phyloP scores from a whole-genome alignment of 2,113 vertebrate genomes.

The Oreocharis arfaki region DNA sequence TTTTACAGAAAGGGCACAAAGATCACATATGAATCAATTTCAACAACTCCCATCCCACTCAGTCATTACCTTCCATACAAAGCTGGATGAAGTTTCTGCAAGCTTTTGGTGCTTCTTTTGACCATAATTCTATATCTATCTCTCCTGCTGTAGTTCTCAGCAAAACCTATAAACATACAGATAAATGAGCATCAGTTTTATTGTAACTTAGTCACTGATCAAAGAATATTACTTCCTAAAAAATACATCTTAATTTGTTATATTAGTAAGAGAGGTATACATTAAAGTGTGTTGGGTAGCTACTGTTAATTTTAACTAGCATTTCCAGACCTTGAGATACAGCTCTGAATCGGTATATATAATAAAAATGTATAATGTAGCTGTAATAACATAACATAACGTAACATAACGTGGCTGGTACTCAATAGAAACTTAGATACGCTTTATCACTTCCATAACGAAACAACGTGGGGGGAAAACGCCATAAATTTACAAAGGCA shows the following conservation, averaged over 20 bases:
- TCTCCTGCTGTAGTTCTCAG: conserved; percentile 95
- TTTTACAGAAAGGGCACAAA: neutral
- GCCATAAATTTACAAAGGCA: neutral
- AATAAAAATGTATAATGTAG: neutral
- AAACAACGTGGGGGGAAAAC: neutral
- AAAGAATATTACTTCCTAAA: neutral
- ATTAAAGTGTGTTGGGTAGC: neutral
- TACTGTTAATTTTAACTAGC: neutral
- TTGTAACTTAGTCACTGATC: neutral
- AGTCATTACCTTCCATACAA: conserved; percentile 91
- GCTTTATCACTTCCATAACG: neutral
- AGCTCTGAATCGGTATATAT: fast-evolving
- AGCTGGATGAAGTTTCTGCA: conserved; percentile 95
- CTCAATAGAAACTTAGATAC: fast-evolving
- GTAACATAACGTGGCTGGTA: neutral
- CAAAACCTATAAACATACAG: conserved; percentile 78
- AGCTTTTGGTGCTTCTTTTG: conserved; percentile 95
- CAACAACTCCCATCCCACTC: neutral
- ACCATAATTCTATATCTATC: conserved; percentile 96
- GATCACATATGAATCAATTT: neutral
- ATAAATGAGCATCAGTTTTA: neutral
- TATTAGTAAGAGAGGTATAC: neutral
- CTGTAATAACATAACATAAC: neutral
- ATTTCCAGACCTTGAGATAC: neutral
- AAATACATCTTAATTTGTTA: neutral